A percentile compares a stretch with the other conserved stretches of the same genome.
phyloP scores from a whole-genome alignment of 2,888 invertebrate species.

The Spialia ferax region DNA sequence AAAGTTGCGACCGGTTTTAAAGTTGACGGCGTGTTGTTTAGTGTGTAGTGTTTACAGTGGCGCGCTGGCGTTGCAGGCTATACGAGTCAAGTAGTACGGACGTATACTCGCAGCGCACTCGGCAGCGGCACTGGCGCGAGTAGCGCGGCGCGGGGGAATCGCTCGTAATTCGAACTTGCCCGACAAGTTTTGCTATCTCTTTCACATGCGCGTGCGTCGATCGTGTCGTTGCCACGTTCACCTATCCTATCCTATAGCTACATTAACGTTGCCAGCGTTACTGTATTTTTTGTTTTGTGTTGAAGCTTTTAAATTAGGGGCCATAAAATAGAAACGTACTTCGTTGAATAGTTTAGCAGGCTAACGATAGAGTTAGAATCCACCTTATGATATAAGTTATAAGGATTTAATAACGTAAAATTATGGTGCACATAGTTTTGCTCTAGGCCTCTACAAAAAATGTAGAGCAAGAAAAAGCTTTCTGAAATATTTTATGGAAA shows the following conservation, averaged over 20 bases:
- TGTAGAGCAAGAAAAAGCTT: background rate
- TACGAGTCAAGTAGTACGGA: conserved; percentile 43
- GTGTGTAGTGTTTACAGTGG: conserved; percentile 63
- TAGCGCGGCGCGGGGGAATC: conserved; percentile 55
- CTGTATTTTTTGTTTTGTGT: conserved; percentile 78
- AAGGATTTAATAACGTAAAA: too few relatives aligned
- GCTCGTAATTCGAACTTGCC: conserved; percentile 69
- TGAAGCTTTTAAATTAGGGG: conserved; percentile 79
- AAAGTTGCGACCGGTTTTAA: conserved; percentile 75
- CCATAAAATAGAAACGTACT: conserved; percentile 77
- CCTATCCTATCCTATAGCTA: conserved; percentile 62
- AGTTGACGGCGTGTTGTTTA: conserved; percentile 66
- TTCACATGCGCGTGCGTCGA: conserved; percentile 79
- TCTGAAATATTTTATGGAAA: background rate
- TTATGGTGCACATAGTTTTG: too few relatives aligned
- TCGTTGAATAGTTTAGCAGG: conserved; percentile 57
- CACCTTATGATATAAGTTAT: background rate
- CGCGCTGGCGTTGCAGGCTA: conserved; percentile 44
- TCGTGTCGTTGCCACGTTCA: conserved; percentile 79
- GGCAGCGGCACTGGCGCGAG: conserved; percentile 72
- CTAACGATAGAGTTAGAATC: conserved; percentile 49
- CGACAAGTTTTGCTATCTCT: conserved; percentile 73
- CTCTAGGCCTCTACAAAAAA: conserved; percentile 3
- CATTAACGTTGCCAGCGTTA: conserved; percentile 73
- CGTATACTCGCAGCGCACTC: conserved; percentile 70